phyloP scores from a whole-genome alignment of 1,140 invertebrate species.

The Bombus pyrosoma region DNA sequence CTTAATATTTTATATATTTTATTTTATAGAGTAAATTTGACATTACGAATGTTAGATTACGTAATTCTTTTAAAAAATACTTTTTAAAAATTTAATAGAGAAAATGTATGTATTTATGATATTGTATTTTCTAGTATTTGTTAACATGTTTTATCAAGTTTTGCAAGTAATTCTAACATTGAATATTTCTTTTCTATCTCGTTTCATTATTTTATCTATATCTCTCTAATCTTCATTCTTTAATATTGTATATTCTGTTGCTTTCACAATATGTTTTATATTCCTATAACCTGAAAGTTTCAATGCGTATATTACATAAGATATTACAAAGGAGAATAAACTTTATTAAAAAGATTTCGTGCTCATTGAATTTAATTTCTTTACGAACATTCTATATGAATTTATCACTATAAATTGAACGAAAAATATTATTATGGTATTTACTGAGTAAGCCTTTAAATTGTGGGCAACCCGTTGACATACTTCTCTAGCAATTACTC shows the following conservation, averaged over 20 bases:
- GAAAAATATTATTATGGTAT: neutral
- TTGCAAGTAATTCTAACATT: neutral
- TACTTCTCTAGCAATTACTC: neutral
- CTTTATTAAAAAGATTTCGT: neutral
- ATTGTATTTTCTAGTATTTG: no score
- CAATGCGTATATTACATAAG: no score
- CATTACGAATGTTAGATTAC: no score
- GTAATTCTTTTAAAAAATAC: neutral
- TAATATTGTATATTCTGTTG: neutral
- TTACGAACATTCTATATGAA: neutral
- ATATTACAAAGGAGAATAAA: no score
- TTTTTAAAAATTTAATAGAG: neutral
- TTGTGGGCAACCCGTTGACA: neutral
- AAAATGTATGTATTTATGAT: neutral
- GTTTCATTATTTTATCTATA: neutral
- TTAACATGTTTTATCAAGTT: neutral
- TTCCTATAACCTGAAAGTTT: neutral
- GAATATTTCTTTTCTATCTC: neutral
- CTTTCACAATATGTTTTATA: neutral
- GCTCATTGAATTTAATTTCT: neutral
- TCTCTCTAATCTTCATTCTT: neutral
- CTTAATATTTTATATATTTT: neutral
- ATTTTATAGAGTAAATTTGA: neutral
- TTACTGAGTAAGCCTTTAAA: neutral
- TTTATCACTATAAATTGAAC: neutral